Conservation (phyloP, 2,888 invertebrate genomes). For the Epirrhoe alternata region DNA sequence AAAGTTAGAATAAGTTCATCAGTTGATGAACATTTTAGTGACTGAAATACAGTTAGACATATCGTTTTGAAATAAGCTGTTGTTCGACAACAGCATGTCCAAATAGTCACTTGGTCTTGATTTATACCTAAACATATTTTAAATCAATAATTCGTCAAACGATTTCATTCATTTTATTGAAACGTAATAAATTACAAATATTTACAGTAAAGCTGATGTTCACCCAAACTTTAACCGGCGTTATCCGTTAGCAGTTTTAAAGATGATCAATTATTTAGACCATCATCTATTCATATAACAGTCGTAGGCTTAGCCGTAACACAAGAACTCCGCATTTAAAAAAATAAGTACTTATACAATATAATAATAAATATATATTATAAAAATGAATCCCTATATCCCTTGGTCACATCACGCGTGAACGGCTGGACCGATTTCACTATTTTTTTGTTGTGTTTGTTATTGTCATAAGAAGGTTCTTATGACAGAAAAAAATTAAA, state of each 20-base stretch:
- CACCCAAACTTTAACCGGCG: conserved; percentile 3
- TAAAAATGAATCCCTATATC: no score
- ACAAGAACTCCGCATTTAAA: background rate
- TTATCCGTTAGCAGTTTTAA: background rate
- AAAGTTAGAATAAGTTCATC: no score
- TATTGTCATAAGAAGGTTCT: no score
- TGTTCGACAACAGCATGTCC: background rate
- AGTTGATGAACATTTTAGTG: no score
- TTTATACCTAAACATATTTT: background rate
- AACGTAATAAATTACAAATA: conserved; percentile 45
- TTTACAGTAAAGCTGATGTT: conserved; percentile 29
- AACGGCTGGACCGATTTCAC: no score
- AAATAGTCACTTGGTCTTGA: background rate
- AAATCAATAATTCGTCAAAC: conserved; percentile 5
- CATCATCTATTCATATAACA: background rate
- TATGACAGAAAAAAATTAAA: no score
- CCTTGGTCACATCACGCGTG: no score
- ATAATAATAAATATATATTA: no score
- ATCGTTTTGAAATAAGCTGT: background rate
- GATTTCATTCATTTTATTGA: conserved; percentile 35
- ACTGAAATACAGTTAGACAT: background rate
- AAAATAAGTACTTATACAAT: no score
- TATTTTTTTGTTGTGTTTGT: no score
- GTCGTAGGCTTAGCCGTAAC: background rate
- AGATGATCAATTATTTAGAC: no score